Conservation (phyloP, 2,797 vertebrate species). For the Danio kyathit region DNA sequence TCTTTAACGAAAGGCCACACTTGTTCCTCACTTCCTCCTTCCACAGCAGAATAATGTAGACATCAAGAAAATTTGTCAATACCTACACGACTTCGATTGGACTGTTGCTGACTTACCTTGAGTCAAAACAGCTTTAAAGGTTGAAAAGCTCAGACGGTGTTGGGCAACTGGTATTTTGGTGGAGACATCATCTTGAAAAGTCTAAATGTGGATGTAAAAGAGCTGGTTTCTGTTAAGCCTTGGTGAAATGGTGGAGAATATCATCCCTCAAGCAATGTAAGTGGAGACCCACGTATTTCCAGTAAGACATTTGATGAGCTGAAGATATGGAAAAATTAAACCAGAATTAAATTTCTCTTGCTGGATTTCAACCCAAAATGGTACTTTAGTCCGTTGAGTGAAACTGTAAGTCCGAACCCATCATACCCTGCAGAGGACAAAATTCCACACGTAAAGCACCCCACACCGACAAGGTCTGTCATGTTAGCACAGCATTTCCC, state of each 20-base stretch:
- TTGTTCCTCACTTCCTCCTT: neutral
- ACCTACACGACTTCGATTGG: neutral
- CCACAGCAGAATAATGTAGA: neutral
- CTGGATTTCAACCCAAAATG: neutral
- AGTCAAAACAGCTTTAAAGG: constrained; percentile 16
- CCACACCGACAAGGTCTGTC: neutral
- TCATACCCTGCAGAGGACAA: neutral
- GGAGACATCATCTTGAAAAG: constrained; percentile 46
- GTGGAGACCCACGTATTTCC: neutral
- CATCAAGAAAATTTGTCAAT: neutral
- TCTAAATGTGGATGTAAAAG: neutral
- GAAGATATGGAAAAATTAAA: neutral
- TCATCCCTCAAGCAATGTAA: neutral
- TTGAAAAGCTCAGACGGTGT: neutral
- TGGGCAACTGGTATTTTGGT: constrained; percentile 60
- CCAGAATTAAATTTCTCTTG: neutral
- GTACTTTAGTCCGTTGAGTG: neutral
- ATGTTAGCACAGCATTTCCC: neutral
- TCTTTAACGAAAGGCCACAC: neutral
- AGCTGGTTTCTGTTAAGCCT: neutral
- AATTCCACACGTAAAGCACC: neutral
- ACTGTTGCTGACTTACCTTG: constrained; percentile 46
- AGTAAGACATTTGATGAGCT: neutral
- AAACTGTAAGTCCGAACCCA: neutral
- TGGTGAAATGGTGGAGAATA: neutral